Base-by-base conservation (phyloP, 2,888 invertebrate genomes). In the Anticlea derivata region DNA sequence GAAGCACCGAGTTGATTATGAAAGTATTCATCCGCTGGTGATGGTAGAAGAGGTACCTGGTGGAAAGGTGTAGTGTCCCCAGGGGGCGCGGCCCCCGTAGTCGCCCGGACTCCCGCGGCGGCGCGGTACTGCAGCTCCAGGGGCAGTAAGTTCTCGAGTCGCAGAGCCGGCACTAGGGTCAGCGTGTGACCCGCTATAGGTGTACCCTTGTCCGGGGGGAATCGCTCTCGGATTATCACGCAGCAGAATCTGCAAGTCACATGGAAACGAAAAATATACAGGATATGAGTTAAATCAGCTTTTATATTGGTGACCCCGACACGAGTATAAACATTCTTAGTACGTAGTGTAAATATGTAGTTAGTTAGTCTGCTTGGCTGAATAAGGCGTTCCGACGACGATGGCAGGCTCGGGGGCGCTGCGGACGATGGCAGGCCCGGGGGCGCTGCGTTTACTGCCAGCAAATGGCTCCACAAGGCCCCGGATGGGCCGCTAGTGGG, bases 91-190 rank as follows among this genome's bases (percentile, higher is more conserved):
- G 85, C 82, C 75, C 90, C 72, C 67, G 62, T 45, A 71, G 83
- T 65, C 39, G 41, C 58, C 12, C 80, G 53, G 5, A 61, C 82
- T 68, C 58, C 66, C 7, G 69, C 63, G 33, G 59, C 58, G 47
- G 73, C 72, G 61, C 92, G 92, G 70, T 93, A 96, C 45, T 93
- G 88, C 51, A 97, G 75, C 81, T 96, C 96, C 61, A 95, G 92
- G 0, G 99, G 99, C 41, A 99, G 92, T 53, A 99, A 92, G 92
- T 99, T 99, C 59, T 95, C 94, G 2, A 99, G 78, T 8, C 95
- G 92, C 10, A 99, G 91, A 0, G 97, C 97, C 17, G 98, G 96
- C 62, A 96, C 88, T 34, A 99, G 87, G 1, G 94, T 93, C 54
- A 99, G 94, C 8, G 95, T 94, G 82, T 99, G 99, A 0, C 96